These are phyloP conservation scores for Neuroscelio doddi DNA, from an alignment of 2,888 invertebrate species.

Conservation along the genomic window DNA sequence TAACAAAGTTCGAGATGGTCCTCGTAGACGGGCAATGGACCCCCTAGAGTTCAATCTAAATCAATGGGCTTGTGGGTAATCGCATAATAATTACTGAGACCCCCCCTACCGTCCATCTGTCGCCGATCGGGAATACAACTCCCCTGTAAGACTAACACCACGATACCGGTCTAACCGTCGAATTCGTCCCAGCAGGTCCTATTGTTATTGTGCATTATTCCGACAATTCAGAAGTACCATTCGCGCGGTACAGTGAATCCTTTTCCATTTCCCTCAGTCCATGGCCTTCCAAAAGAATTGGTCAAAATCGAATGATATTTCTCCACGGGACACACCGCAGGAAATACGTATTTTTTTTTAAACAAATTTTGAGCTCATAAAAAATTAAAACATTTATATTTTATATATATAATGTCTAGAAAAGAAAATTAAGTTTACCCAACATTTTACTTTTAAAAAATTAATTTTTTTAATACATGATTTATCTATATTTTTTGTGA, in stretches of 20 bases:
- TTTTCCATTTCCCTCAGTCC: constrained; percentile 45
- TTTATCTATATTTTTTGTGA: no score
- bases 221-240: constrained; percentile 52
- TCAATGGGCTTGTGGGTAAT: constrained; percentile 72
- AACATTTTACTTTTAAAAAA: no score
- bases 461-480: no score
- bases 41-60: constrained; percentile 69
- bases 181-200: constrained; percentile 66
- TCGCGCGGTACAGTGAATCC: constrained; percentile 36
- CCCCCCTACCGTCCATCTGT: constrained; percentile 69
- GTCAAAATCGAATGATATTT: constrained; percentile 9
- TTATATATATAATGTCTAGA: no score
- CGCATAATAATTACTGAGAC: constrained; percentile 71
- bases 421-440: no score
- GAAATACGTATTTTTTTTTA: background rate
- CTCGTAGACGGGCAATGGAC: constrained; percentile 52
- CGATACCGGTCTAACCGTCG: constrained; percentile 55
- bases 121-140: constrained; percentile 56
- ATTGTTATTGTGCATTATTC: constrained; percentile 61
- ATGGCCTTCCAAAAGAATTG: constrained; percentile 35
- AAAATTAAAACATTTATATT: no score
- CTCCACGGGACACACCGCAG: constrained; percentile 1
- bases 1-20: constrained; percentile 54
- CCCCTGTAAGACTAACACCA: constrained; percentile 53
- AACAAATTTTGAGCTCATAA: no score